phyloP scores from a whole-genome alignment of 1,140 invertebrate genomes.

The Acromyrmex charruanus region DNA sequence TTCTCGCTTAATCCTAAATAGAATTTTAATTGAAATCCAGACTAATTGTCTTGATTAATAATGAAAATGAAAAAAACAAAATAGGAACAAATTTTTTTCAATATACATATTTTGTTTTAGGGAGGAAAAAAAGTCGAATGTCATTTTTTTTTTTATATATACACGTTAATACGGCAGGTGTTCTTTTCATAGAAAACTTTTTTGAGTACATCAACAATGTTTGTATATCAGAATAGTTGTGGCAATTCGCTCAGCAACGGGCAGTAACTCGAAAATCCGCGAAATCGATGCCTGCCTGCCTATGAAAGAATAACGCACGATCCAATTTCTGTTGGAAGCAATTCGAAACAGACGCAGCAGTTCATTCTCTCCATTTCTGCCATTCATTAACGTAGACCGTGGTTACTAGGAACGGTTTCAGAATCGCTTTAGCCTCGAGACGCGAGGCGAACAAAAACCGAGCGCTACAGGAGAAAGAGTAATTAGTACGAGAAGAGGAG shows the following conservation, averaged over 20 bases:
- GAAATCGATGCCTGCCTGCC: conserved; percentile 23
- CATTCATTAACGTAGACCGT: conserved; percentile 70
- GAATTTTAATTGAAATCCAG: conserved; percentile 3
- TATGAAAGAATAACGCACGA: conserved; percentile 50
- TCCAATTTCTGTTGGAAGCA: conserved; percentile 57
- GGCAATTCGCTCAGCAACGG: not conserved
- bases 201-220: not conserved
- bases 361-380: conserved; percentile 69
- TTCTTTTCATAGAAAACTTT: not conserved
- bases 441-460: conserved; percentile 56
- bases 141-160: not conserved
- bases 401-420: conserved; percentile 66
- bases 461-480: conserved; percentile 46
- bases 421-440: conserved; percentile 62
- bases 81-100: no score
- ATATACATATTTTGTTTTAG: not conserved
- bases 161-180: not conserved
- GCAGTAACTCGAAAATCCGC: not conserved
- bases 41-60: not conserved
- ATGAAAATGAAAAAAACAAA: not conserved
- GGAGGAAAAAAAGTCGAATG: not conserved
- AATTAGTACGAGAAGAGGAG: conserved; percentile 61
- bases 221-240: not conserved
- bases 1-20: not conserved
- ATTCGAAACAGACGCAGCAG: conserved; percentile 59